phyloP scores from a whole-genome alignment of 35 echinoderm and acorn worm genomes.

The Ophiothrix spiculata region DNA sequence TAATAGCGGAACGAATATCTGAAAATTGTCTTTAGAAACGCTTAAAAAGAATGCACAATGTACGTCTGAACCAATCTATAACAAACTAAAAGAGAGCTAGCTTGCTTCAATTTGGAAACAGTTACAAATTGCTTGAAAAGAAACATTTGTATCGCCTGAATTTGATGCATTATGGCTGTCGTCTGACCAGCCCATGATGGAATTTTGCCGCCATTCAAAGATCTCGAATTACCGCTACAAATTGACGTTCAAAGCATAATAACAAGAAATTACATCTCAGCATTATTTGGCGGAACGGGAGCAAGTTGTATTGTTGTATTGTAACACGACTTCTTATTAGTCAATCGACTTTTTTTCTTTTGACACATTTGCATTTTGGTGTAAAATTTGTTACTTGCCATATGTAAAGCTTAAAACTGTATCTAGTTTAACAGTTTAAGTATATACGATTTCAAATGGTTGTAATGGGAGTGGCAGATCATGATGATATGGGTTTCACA shows the following conservation, averaged over 20 bases:
- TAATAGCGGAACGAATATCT: no score
- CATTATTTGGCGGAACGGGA: no score
- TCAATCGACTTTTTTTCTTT: neutral
- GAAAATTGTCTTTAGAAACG: neutral
- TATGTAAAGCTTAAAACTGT: neutral
- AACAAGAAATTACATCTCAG: neutral
- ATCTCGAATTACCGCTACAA: neutral
- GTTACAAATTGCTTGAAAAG: no score
- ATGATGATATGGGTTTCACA: neutral
- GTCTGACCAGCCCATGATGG: neutral
- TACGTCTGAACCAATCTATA: no score
- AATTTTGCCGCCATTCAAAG: constrained; percentile 9
- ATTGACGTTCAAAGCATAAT: neutral
- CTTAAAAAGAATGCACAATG: no score
- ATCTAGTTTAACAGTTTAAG: no score
- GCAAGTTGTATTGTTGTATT: neutral
- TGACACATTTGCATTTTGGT: neutral
- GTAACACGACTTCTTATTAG: neutral
- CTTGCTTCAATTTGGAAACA: no score
- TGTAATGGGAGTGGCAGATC: neutral
- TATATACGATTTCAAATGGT: neutral
- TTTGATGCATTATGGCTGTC: no score
- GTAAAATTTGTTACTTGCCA: neutral
- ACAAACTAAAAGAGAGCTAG: no score
- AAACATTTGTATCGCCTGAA: no score